phyloP scores from a whole-genome alignment of 2,888 invertebrate genomes.

The Sphaerophoria taeniata region DNA sequence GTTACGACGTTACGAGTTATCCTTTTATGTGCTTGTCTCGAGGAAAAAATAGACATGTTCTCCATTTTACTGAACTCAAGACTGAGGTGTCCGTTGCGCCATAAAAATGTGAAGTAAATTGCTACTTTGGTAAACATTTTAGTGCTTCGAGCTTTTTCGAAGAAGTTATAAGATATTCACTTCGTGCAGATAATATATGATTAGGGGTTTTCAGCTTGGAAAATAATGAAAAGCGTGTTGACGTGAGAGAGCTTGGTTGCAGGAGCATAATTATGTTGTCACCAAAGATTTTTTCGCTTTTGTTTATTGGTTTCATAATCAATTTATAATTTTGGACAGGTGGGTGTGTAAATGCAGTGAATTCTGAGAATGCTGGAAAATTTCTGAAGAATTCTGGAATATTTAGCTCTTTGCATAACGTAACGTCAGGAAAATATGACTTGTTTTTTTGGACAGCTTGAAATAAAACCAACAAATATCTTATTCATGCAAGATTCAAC shows the following conservation, averaged over 20 bases:
- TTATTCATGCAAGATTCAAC: no score
- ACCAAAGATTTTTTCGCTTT: conserved; percentile 44
- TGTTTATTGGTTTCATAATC: conserved; percentile 54
- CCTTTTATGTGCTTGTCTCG: conserved; percentile 8
- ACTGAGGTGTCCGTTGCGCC: conserved; percentile 61
- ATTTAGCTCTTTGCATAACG: no score
- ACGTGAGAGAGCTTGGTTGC: conserved; percentile 16
- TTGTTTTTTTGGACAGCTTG: no score
- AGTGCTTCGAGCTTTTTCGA: conserved; percentile 45
- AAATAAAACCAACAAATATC: no score
- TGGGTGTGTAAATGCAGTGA: conserved; percentile 13
- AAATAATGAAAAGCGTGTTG: conserved; percentile 38
- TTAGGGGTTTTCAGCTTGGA: conserved; percentile 49
- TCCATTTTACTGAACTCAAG: conserved; percentile 44
- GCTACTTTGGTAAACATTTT: conserved; percentile 68
- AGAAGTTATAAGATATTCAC: conserved; percentile 67
- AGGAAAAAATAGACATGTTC: conserved; percentile 34
- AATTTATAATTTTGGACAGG: conserved; percentile 34
- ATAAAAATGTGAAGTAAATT: conserved; percentile 70
- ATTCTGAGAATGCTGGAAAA: neutral
- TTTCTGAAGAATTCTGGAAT: no score
- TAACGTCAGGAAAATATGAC: no score
- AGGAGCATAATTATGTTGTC: conserved; percentile 68
- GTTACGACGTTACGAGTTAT: conserved; percentile 30
- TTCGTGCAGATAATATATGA: conserved; percentile 64